These are phyloP conservation scores for Trichomycterus rosablanca DNA, from an alignment of 2,113 vertebrate genomes.

Conservation along the genomic window DNA sequence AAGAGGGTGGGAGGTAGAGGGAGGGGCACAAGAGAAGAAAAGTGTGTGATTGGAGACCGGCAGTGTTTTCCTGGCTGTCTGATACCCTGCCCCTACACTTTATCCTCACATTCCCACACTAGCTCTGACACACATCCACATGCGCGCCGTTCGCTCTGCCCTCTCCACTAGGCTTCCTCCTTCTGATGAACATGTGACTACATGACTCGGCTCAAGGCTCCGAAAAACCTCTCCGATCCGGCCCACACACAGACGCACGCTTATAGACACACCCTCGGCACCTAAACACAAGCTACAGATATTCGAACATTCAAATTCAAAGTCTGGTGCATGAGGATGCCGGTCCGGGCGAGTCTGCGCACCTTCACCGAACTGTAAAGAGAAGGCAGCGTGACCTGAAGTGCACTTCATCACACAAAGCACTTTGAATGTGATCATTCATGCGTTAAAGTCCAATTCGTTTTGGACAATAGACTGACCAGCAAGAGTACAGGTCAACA, in stretches of 20 bases:
- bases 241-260: background rate
- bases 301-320: background rate
- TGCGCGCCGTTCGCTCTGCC: constrained; percentile 16
- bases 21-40: constrained; percentile 22
- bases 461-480: background rate
- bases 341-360: background rate
- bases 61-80: constrained; percentile 18
- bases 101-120: constrained; percentile 14
- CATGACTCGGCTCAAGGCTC: constrained; percentile 37
- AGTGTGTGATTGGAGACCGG: constrained; percentile 35
- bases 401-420: background rate
- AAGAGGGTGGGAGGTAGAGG: constrained; percentile 19
- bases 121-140: constrained; percentile 23
- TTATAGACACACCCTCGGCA: background rate
- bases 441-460: background rate
- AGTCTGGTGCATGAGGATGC: background rate
- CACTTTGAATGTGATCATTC: background rate
- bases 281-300: background rate
- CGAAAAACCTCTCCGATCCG: constrained; percentile 5
- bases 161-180: constrained; percentile 40
- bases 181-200: constrained; percentile 49
- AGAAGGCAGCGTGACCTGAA: background rate
- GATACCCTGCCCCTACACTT: constrained; percentile 9
- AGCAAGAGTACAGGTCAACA: background rate
- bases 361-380: background rate